phyloP scores from a whole-genome alignment of 2,113 vertebrate genomes.

The Rhadina sibilatrix region DNA sequence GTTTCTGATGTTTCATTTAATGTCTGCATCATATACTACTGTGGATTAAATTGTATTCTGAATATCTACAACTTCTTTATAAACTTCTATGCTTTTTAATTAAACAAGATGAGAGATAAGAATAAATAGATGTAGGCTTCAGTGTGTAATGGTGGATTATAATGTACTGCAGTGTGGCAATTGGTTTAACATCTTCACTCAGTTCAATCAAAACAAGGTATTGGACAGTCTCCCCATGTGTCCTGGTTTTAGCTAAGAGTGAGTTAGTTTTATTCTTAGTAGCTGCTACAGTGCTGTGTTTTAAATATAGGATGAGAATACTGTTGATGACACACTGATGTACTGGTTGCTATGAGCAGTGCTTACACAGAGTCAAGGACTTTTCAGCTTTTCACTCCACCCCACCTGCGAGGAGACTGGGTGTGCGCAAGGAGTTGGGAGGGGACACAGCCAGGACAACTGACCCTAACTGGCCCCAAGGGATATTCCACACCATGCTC shows the following conservation, averaged over 20 bases:
- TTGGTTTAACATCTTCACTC: background rate
- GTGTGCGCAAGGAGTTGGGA: background rate
- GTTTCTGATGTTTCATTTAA: background rate
- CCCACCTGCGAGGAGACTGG: background rate
- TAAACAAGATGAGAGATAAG: background rate
- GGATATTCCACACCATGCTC: background rate
- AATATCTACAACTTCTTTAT: background rate
- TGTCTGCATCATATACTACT: background rate
- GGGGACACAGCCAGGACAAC: background rate
- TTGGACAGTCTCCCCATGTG: background rate
- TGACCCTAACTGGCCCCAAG: background rate
- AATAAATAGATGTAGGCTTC: background rate
- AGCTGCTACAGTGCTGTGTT: background rate
- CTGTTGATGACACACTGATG: background rate
- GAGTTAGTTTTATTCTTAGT: background rate
- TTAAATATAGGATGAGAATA: background rate
- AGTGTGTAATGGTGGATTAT: background rate
- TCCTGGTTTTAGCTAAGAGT: background rate
- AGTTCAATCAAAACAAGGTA: background rate
- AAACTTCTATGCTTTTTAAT: background rate
- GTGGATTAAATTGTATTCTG: background rate
- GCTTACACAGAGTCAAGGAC: background rate
- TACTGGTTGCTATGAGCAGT: background rate
- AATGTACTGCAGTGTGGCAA: background rate
- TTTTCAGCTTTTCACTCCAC: background rate